Evolutionary conservation across 2,113 vertebrate species (phyloP).

Genomic region (Embiotoca jacksoni): DNA sequence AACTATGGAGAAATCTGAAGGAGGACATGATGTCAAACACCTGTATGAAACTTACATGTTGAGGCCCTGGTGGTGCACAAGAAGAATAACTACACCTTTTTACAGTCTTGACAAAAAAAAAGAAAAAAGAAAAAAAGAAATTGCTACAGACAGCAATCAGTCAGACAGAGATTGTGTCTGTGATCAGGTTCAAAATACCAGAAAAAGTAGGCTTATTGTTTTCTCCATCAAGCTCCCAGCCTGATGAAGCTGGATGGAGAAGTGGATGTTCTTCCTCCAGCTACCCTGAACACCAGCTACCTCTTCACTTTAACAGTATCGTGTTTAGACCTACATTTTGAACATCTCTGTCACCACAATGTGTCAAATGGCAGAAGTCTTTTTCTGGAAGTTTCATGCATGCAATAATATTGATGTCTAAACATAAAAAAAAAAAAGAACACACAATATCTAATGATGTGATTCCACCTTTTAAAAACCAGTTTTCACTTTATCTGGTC

Average conservation of each 20-base stretch:
- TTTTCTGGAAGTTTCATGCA: no score
- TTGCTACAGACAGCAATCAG: not conserved
- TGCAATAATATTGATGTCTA: no score
- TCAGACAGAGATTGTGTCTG: not conserved
- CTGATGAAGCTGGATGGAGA: not conserved
- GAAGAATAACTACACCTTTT: constrained; percentile 14
- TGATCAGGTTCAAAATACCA: constrained; percentile 10
- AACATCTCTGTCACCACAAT: no score
- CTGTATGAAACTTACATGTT: constrained; percentile 43
- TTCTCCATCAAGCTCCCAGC: not conserved
- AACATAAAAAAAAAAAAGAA: no score
- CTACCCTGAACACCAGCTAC: not conserved
- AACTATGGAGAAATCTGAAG: constrained; percentile 8
- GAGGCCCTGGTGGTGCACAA: constrained; percentile 14
- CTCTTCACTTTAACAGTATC: not conserved
- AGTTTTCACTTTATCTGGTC: not conserved
- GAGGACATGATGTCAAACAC: constrained; percentile 19
- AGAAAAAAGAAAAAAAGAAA: not conserved
- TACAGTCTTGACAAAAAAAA: no score
- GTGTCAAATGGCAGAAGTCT: no score
- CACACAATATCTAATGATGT: not conserved
- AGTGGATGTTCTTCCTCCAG: not conserved
- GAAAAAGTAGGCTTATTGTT: not conserved
- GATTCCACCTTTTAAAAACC: not conserved
- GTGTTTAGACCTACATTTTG: no score